A percentile compares a stretch with the other conserved stretches of the same genome.
Conservation (phyloP, 1,140 invertebrate genomes). For the Tetramorium simillimum region DNA sequence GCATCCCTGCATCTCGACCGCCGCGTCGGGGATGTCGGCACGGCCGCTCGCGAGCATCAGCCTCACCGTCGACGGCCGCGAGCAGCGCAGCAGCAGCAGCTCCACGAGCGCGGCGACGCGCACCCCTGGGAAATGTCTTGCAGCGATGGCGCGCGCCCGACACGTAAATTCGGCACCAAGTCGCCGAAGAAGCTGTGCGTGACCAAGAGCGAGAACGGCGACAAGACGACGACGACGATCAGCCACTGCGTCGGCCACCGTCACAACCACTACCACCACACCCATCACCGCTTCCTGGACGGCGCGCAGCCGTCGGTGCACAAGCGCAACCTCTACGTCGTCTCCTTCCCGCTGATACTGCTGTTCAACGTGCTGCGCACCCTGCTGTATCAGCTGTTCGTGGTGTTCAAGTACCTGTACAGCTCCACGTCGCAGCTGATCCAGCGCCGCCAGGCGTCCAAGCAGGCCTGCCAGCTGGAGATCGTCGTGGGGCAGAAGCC, state of each 20-base stretch:
- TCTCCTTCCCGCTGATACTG: conserved; percentile 94
- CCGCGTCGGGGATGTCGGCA: conserved; percentile 69
- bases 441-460: conserved; percentile 87
- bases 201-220: conserved; percentile 83
- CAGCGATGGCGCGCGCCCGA: conserved; percentile 85
- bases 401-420: conserved; percentile 94
- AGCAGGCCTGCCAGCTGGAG: conserved; percentile 83
- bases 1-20: background rate
- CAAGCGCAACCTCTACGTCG: conserved; percentile 93
- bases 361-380: conserved; percentile 93
- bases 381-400: conserved; percentile 93
- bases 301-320: conserved; percentile 90
- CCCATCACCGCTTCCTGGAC: conserved; percentile 76
- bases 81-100: conserved; percentile 48
- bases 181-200: conserved; percentile 85
- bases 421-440: conserved; percentile 90
- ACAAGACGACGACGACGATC: conserved; percentile 81
- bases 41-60: conserved; percentile 30
- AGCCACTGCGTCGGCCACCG: conserved; percentile 78
- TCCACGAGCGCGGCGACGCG: conserved; percentile 19
- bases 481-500: conserved; percentile 82
- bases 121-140: conserved; percentile 83
- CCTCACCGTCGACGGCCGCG: conserved; percentile 47
- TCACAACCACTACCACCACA: conserved; percentile 77
- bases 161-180: conserved; percentile 83